Conservation (phyloP, 1,140 invertebrate genomes). For the Calliopsis andreniformis region DNA sequence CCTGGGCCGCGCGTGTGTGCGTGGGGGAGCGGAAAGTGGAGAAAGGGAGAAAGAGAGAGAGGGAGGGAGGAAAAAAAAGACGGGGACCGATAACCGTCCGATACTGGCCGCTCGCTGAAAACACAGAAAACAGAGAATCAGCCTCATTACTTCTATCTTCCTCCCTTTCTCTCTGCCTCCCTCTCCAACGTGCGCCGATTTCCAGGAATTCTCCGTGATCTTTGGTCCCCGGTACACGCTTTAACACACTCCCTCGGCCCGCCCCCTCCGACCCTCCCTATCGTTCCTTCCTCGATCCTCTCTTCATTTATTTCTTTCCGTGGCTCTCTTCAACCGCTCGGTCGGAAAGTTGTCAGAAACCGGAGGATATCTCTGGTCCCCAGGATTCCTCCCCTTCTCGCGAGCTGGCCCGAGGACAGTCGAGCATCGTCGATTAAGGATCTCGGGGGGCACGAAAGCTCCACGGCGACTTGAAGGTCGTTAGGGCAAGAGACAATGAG, state of each 20-base stretch:
- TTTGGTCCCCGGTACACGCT: conserved; percentile 71
- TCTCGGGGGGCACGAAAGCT: conserved; percentile 53
- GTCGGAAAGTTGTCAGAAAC: conserved; percentile 72
- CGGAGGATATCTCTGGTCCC: conserved; percentile 70
- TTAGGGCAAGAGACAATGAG: conserved; percentile 6
- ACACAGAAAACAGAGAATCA: conserved; percentile 78
- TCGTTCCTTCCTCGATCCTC: conserved; percentile 46
- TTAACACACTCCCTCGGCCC: conserved; percentile 52
- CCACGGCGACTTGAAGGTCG: conserved; percentile 44
- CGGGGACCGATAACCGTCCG: conserved; percentile 71
- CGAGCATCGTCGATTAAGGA: conserved; percentile 63
- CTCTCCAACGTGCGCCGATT: conserved; percentile 63
- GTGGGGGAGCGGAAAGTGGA: background rate
- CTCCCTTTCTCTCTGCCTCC: conserved; percentile 50
- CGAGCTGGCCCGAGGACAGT: conserved; percentile 34
- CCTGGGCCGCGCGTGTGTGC: conserved; percentile 13
- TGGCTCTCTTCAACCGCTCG: conserved; percentile 27
- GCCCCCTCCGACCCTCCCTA: background rate
- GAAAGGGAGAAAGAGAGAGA: background rate
- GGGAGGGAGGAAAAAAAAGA: conserved; percentile 59
- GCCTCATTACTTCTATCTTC: conserved; percentile 79
- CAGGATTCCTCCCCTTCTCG: conserved; percentile 19
- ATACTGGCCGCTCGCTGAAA: conserved; percentile 73
- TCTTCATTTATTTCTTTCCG: conserved; percentile 43
- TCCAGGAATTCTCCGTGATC: conserved; percentile 76